phyloP scores from a whole-genome alignment of 2,797 vertebrate species.

The Paramormyrops hopkinsi region DNA sequence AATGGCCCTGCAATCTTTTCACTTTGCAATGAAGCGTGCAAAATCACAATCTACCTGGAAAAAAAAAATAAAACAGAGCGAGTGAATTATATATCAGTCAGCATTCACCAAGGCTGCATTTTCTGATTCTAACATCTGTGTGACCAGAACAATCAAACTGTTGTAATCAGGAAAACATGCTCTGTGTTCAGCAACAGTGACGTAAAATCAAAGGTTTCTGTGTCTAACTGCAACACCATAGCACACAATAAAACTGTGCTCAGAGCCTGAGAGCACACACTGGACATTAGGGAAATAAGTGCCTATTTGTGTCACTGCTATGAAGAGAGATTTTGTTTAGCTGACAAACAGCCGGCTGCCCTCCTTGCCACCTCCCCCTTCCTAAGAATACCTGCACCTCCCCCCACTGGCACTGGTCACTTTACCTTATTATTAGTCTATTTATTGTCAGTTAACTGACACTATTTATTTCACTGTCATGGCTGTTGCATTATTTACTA shows the following conservation, averaged over 20 bases:
- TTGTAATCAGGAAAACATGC: conserved; percentile 6
- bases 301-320: not conserved
- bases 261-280: not conserved
- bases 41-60: conserved; percentile 15
- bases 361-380: not conserved
- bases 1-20: not conserved
- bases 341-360: not conserved
- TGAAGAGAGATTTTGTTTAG: conserved; percentile 7
- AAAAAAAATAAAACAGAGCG: conserved; percentile 30
- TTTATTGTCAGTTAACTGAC: not conserved
- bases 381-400: not conserved
- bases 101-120: not conserved
- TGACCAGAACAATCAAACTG: conserved; percentile 14
- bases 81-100: not conserved
- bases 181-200: not conserved
- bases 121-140: not conserved
- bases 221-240: conserved; percentile 2
- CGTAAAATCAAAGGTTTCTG: conserved; percentile 9
- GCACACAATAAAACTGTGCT: not conserved
- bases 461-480: not conserved
- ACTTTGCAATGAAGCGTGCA: not conserved
- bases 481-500: not conserved
- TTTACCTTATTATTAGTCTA: not conserved
- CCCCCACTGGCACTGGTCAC: not conserved
- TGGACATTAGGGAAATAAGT: not conserved